phyloP scores from a whole-genome alignment of 30 jellyfish, hydroid and myxozoan species.

The Sanderia malayensis region DNA sequence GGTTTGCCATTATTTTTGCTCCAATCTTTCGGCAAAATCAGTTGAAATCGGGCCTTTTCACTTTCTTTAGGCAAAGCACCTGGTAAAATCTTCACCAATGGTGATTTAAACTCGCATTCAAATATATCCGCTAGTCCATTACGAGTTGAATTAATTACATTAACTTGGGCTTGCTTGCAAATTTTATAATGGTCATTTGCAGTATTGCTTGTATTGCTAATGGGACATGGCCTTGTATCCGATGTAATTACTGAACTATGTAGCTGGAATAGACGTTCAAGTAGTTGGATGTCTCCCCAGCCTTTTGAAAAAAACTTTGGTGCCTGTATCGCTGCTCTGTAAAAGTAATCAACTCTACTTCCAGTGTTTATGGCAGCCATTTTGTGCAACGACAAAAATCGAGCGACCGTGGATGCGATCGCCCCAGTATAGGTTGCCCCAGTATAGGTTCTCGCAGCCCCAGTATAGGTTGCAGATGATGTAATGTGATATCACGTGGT shows the following conservation, averaged over 20 bases:
- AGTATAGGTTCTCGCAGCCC: too few species aligned
- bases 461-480: too few species aligned
- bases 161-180: slow-evolving; percentile 55
- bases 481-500: too few species aligned
- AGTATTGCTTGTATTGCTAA: not conserved
- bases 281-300: slow-evolving; percentile 78
- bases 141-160: slow-evolving; percentile 36
- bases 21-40: slow-evolving; percentile 76
- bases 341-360: slow-evolving; percentile 48
- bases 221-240: slow-evolving; percentile 4
- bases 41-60: slow-evolving; percentile 69
- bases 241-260: slow-evolving; percentile 3
- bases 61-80: slow-evolving; percentile 87
- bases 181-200: slow-evolving; percentile 33
- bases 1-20: not conserved
- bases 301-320: slow-evolving; percentile 80
- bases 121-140: slow-evolving; percentile 50
- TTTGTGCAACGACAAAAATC: too few species aligned
- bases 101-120: slow-evolving; percentile 83
- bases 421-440: too few species aligned
- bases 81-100: slow-evolving; percentile 65
- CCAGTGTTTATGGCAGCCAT: slow-evolving; percentile 54
- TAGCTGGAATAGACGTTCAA: slow-evolving; percentile 42
- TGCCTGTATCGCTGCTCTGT: slow-evolving; percentile 65
- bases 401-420: too few species aligned